Percentiles rank a stretch among this genome's conserved stretches.
Conservation (phyloP, 2,888 invertebrate genomes). For the Lasioglossum leucozonium region DNA sequence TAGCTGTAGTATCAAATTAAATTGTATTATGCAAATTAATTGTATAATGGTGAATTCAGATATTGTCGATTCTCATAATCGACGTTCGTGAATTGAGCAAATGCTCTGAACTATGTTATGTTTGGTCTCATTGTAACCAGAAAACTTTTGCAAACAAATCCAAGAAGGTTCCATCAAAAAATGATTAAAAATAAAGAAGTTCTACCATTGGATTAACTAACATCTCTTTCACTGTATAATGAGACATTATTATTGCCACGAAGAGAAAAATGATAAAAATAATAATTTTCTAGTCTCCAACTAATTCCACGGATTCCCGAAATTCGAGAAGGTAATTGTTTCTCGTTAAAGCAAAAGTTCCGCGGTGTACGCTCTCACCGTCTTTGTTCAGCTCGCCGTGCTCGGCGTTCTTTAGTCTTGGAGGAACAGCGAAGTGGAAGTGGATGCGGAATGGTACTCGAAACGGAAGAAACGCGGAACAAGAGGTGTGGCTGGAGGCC, state of each 20-base stretch:
- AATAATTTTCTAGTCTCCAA: background rate
- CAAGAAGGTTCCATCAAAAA: background rate
- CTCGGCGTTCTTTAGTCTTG: slow-evolving; percentile 16
- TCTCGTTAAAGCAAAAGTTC: background rate
- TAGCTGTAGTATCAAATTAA: too few species aligned
- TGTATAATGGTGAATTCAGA: too few species aligned
- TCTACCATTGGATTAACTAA: background rate
- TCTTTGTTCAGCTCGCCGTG: background rate
- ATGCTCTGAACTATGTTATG: background rate
- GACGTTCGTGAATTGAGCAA: background rate
- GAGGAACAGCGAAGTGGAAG: slow-evolving; percentile 29
- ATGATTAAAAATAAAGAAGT: background rate
- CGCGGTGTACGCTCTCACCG: background rate
- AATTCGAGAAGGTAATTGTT: background rate
- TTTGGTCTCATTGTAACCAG: background rate
- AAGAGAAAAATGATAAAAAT: too few species aligned
- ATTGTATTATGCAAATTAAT: too few species aligned
- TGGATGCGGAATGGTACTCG: slow-evolving; percentile 28
- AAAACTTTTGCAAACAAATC: background rate
- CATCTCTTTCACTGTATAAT: background rate
- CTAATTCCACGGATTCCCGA: background rate
- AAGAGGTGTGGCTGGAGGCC: slow-evolving; percentile 11
- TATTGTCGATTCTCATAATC: too few species aligned
- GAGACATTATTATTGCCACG: background rate
- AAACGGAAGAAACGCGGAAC: slow-evolving; percentile 43